A percentile compares a stretch with the other conserved stretches of the same genome.
These are phyloP conservation scores for Diploptera punctata DNA, from an alignment of 2,888 invertebrate species.

Conservation along the genomic window DNA sequence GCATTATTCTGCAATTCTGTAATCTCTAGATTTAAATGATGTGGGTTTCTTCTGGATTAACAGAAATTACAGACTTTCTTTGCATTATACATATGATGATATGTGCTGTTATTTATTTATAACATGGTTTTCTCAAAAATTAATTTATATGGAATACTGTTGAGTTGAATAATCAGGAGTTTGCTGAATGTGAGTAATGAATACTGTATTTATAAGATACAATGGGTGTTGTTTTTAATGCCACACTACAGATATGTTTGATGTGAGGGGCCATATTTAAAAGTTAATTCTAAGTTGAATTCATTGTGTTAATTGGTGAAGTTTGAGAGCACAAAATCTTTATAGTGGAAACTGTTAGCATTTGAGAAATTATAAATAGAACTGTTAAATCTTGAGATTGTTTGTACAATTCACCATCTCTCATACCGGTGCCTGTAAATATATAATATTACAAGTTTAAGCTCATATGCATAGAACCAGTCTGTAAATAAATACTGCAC, in stretches of 20 bases:
- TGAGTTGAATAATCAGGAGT: too few relatives aligned
- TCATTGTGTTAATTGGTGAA: not conserved
- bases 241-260: not conserved
- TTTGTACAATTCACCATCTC: constrained; percentile 7
- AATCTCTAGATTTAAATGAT: too few relatives aligned
- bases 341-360: not conserved
- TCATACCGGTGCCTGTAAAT: constrained; percentile 5
- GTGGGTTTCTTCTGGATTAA: too few relatives aligned
- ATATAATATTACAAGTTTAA: not conserved
- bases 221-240: too few relatives aligned
- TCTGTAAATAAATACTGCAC: constrained; percentile 13
- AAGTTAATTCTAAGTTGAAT: not conserved
- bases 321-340: not conserved
- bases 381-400: not conserved
- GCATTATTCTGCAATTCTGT: too few relatives aligned
- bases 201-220: too few relatives aligned
- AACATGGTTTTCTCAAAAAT: too few relatives aligned
- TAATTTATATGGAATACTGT: too few relatives aligned
- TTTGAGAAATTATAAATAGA: not conserved
- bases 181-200: too few relatives aligned
- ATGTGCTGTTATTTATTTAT: too few relatives aligned
- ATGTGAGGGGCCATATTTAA: constrained; percentile 16
- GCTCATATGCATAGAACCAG: constrained; percentile 4
- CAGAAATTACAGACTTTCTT: too few relatives aligned
- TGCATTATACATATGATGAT: too few relatives aligned